Conservation (phyloP, 2,113 vertebrate species). For the Lagenorhynchus albirostris region DNA sequence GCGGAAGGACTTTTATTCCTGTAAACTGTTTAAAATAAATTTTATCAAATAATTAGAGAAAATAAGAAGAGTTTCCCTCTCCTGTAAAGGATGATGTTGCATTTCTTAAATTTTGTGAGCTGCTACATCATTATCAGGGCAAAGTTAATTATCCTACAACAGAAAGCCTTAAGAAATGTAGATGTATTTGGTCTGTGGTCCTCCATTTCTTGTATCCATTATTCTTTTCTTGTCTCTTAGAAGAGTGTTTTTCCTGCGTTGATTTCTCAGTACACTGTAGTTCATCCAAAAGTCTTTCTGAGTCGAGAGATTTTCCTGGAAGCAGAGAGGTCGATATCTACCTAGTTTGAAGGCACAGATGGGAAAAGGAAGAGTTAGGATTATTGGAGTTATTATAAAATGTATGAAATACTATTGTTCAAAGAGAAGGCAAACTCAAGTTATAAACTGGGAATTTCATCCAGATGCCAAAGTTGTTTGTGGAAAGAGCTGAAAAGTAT, state of each 20-base stretch:
- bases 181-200: not conserved
- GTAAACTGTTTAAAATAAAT: conserved; percentile 17
- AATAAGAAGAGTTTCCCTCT: not conserved
- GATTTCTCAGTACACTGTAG: not conserved
- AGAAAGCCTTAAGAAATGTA: not conserved
- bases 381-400: not conserved
- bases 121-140: not conserved
- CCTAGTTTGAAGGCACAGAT: not conserved
- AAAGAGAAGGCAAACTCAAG: not conserved
- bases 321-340: not conserved
- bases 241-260: not conserved
- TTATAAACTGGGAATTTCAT: not conserved
- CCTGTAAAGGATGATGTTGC: not conserved
- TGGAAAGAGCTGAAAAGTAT: not conserved
- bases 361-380: not conserved
- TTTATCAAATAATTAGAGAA: not conserved
- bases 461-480: not conserved
- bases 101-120: not conserved
- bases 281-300: conserved; percentile 17
- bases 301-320: not conserved
- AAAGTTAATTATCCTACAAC: not conserved
- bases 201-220: not conserved
- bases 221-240: not conserved
- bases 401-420: not conserved
- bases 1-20: not conserved